Evolutionary conservation across 1,140 invertebrate species (phyloP).

Genomic region (Bacillus rossius): DNA sequence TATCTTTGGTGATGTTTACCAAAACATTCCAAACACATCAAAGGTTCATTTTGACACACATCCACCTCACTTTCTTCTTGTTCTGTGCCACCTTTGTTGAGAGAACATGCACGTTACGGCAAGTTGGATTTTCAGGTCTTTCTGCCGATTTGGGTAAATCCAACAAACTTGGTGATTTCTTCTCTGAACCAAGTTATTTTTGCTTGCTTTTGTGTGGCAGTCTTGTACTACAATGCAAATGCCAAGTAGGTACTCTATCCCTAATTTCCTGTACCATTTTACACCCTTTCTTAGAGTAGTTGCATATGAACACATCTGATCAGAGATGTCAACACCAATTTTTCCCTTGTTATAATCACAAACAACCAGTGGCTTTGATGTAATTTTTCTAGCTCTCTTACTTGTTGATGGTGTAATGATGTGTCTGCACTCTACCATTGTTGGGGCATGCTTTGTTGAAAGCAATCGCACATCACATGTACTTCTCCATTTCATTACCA

Average conservation of each 20-base stretch:
- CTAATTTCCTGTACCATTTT: constrained; percentile 37
- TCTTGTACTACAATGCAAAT: constrained; percentile 28
- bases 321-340: constrained; percentile 22
- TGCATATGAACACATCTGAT: constrained; percentile 36
- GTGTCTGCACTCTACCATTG: constrained; percentile 19
- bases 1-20: too few species aligned
- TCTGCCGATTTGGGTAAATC: constrained; percentile 2
- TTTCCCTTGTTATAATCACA: constrained; percentile 41
- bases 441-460: constrained; percentile 35
- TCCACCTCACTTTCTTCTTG: constrained; percentile 2
- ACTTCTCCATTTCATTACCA: constrained; percentile 41
- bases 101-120: not conserved
- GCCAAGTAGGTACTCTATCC: constrained; percentile 23
- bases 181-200: constrained; percentile 17
- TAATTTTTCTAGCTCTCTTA: constrained; percentile 16
- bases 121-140: not conserved
- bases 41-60: too few species aligned
- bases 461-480: constrained; percentile 38
- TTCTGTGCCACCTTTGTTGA: constrained; percentile 2
- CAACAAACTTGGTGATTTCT: constrained; percentile 5
- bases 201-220: constrained; percentile 3
- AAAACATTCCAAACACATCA: too few species aligned
- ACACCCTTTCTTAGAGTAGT: constrained; percentile 29
- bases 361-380: constrained; percentile 36
- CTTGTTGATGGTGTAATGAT: constrained; percentile 1